Base-by-base conservation (phyloP, 2,888 invertebrate genomes). In the Mechanitis mazaeus region DNA sequence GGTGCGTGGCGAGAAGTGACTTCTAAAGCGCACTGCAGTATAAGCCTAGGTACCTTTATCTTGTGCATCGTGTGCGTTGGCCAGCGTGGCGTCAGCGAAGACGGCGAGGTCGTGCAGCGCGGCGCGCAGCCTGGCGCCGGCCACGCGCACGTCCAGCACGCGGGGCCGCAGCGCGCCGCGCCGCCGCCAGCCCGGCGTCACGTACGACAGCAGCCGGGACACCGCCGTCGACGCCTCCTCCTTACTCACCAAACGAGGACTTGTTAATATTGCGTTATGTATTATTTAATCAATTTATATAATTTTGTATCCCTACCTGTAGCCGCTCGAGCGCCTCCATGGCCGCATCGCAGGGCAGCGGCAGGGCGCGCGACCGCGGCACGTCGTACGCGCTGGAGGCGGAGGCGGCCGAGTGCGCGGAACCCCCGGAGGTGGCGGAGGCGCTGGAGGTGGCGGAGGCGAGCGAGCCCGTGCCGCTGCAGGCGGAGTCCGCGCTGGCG, bases 21-120 rank as follows among this genome's bases (percentile, higher is more conserved):
- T 20, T 20, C 20, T 20, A 20, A 20, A 20, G 20, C 20, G 20
- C 20, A 1, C 20, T 20, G 20, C 20, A 20, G 20, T 1, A 20
- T 20, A 20, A 20, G 20, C 12, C 5, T 33, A 33, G 38, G 12
- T 64, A 91, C 93, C 94, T 88, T 95, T 95, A 81, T 96, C 96
- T 71, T 94, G 94, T 57, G 95, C 95, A 78, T 94, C 93, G 53
- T 94, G 93, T 6, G 97, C 96, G 81, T 97, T 97, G 46, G 96
- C 97, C 64, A 97, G 87, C 35, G 96, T 94, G 45, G 97, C 96
- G 81, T 96, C 96, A 0, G 95, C 94, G 80, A 98, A 98, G 71
- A 97, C 95, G 0, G 96, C 93, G 64, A 97, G 93, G 87, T 97
- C 97, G 79, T 96, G 95, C 45, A 97, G 84, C 1, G 96, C 94